Evolutionary conservation across 2,888 invertebrate genomes (phyloP), one percentile per base, ranked within the genome.

Genomic region (Cerceris ruficornis): DNA sequence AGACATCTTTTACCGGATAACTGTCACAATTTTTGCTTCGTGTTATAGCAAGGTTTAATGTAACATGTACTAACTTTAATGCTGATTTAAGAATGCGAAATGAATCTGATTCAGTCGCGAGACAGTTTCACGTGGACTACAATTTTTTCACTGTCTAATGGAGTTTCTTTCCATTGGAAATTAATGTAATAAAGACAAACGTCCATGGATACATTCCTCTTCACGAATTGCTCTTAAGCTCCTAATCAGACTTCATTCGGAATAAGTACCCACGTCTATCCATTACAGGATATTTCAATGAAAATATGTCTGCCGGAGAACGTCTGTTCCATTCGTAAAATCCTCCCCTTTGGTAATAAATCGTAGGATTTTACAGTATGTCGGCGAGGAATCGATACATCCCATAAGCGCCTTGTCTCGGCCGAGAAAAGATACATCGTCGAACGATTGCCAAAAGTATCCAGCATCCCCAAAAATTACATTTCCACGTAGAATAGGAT

Each of bases 361-460:
- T 82, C 72, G 67, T 73, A 7, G 77, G 80, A 80, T 82, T 80
- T 77, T 68, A 71, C 72, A 62, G 72, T 73, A 70, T 69, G 57
- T 43, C 54, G 70, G 69, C 60, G 79, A 80, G 75, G 68, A 80
- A 82, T 80, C 81, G 77, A 82, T 80, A 69, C 75, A 80, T 80
- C 77, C 81, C 74, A 69, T 82, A 82, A 82, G 80, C 77, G 67
- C 68, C 81, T 75, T 75, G 80, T 80, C 77, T 77, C 70, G 64
- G 43, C 59, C 64, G 46, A 15, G 42, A 55, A 68, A 70, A 77
- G 77, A 82, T 75, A 75, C 75, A 81, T 80, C 69, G 64, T 65
- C 42, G 46, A 64, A 64, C 71, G 75, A 80, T 73, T 75, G 75
- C 72, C 69, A 60, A 81, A 81, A 75, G 75, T 70, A 50, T 77